Base-by-base conservation (phyloP, 1,140 invertebrate genomes). In the Gonatopus flavifemur region DNA sequence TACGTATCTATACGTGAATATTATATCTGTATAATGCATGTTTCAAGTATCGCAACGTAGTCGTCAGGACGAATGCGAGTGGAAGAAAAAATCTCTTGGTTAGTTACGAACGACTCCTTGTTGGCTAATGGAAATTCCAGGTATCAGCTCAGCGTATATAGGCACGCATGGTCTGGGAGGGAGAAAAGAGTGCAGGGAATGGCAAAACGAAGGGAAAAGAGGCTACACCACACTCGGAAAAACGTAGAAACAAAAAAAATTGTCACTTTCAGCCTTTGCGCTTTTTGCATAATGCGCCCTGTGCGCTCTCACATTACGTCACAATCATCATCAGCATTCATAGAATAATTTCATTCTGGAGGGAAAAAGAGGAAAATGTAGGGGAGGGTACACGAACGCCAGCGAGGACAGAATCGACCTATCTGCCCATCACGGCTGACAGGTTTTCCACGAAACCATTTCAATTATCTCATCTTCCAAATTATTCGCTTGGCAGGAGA, bases 321-420 rank as follows among this genome's bases (percentile, higher is more conserved):
- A n/a, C n/a, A n/a, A n/a, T n/a, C n/a, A 36, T 58, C 56, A 71
- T 71, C 63, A 71, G 59, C 61, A 73, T 71, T 71, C 69, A 70
- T 72, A 72, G 67, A 72, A 70, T 69, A 73, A 73, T 73, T 73
- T 70, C 58, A 50, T 67, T 62, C 55, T 58, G 56, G 56, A 55
- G 52, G n/a, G n/a, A n/a, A n/a, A n/a, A n/a, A n/a, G n/a, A n/a
- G n/a, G n/a, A n/a, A n/a, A n/a, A n/a, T n/a, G n/a, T n/a, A n/a
- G n/a, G 55, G 40, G 46, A 33, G 50, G 24, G 49, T 42, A 21
- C 21, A 21, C 21, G 32, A 48, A n/a, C 33, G 33, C 33, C n/a
- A 5, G 36, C 8, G 44, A 32, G 36, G 12, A 21, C 22, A 19
- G 20, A 30, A 24, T 32, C 52, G 49, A 63, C 57, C 58, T 67